Percentiles rank a stretch among this genome's conserved stretches.
These are phyloP conservation scores for Gasterosteus aculeatus DNA, from an alignment of 2,113 vertebrate species.

Conservation along the genomic window DNA sequence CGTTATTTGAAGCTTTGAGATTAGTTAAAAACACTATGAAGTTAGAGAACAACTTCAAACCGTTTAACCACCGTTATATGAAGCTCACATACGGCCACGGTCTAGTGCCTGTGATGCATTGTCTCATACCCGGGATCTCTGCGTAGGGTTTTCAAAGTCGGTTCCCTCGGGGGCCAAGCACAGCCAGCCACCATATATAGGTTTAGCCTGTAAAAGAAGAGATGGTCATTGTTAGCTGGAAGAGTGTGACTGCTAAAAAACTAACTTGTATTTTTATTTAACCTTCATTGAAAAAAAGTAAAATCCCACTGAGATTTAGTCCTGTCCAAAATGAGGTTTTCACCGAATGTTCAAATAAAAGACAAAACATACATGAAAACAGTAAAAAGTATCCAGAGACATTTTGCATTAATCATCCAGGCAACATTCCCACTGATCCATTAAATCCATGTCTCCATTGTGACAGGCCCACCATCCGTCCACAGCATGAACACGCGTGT, in stretches of 20 bases:
- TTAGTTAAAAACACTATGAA: too few species aligned
- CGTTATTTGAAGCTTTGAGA: too few species aligned
- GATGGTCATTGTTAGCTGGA: slow-evolving; percentile 57
- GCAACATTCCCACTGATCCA: too few species aligned
- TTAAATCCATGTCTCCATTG: too few species aligned
- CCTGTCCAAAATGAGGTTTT: neutral
- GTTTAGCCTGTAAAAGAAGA: slow-evolving; percentile 83
- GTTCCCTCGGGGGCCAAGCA: slow-evolving; percentile 88
- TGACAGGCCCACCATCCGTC: too few species aligned
- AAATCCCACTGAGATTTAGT: neutral
- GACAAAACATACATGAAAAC: neutral
- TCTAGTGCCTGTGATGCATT: neutral
- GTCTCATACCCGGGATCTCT: slow-evolving; percentile 83
- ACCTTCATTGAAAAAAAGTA: neutral
- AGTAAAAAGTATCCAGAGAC: too few species aligned
- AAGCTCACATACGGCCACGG: too few species aligned
- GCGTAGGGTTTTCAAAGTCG: slow-evolving; percentile 88
- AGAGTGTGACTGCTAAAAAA: slow-evolving; percentile 33
- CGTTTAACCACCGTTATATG: too few species aligned
- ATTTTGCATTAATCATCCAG: too few species aligned
- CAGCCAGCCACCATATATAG: slow-evolving; percentile 87
- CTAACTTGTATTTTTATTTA: neutral
- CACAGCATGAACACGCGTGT: too few species aligned
- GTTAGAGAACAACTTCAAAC: too few species aligned
- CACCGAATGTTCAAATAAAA: neutral